Evolutionary conservation across 2,888 invertebrate species (phyloP).

Genomic region (Leucania comma): DNA sequence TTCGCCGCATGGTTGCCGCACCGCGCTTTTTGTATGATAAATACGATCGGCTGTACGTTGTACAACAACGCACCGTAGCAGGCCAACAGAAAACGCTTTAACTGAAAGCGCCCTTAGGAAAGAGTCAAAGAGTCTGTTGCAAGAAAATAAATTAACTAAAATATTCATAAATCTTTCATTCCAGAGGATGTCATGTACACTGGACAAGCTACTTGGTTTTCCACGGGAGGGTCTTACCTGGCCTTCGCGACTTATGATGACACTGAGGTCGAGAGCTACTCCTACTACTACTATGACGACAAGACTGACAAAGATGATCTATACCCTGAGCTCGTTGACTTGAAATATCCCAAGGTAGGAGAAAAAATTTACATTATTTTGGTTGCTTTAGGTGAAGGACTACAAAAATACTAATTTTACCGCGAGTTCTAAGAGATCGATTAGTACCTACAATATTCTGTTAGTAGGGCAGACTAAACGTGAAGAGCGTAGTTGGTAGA

Average conservation of each 20-base stretch:
- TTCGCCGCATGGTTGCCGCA: too few relatives aligned
- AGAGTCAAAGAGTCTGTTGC: too few relatives aligned
- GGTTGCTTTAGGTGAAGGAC: neutral
- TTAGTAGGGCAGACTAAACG: too few relatives aligned
- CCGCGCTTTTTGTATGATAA: too few relatives aligned
- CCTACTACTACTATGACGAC: slow-evolving; percentile 92
- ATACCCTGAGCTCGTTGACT: slow-evolving; percentile 92
- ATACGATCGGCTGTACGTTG: too few relatives aligned
- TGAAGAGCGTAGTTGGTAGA: too few relatives aligned
- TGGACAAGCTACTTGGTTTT: slow-evolving; percentile 96
- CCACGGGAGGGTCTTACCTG: slow-evolving; percentile 92
- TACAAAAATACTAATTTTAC: neutral
- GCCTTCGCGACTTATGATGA: slow-evolving; percentile 94
- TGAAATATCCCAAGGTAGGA: slow-evolving; percentile 93
- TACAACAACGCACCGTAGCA: too few relatives aligned
- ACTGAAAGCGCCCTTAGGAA: too few relatives aligned
- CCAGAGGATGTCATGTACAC: slow-evolving; percentile 95
- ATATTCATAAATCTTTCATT: slow-evolving; percentile 45
- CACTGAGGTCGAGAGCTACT: slow-evolving; percentile 92
- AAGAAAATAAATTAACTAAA: neutral
- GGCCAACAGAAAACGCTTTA: too few relatives aligned
- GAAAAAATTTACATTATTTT: neutral
- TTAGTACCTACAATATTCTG: too few relatives aligned
- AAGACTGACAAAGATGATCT: slow-evolving; percentile 89
- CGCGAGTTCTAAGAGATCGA: too few relatives aligned